These are phyloP conservation scores for Rhinatrema bivittatum DNA, from an alignment of 2,797 vertebrate genomes.

Conservation along the genomic window DNA sequence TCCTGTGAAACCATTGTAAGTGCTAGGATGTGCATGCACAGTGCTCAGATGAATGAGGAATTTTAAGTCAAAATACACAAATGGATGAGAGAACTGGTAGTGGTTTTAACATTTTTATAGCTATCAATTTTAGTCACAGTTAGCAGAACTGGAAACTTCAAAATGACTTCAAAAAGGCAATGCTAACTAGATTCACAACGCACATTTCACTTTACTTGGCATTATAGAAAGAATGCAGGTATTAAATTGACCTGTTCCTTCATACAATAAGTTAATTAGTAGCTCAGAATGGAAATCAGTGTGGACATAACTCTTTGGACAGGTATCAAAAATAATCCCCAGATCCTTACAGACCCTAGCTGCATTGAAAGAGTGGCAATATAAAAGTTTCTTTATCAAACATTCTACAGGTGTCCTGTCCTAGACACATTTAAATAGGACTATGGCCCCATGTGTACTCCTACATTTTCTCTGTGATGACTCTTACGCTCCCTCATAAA, in stretches of 20 bases:
- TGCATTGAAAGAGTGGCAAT: conserved; percentile 53
- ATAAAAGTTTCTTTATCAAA: conserved; percentile 57
- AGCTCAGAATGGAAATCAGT: conserved; percentile 60
- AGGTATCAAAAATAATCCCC: conserved; percentile 69
- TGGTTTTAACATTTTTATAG: conserved; percentile 39
- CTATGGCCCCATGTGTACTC: conserved; percentile 17
- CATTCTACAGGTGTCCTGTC: conserved; percentile 61
- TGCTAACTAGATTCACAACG: conserved; percentile 67
- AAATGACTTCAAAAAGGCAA: conserved; percentile 68
- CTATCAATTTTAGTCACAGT: conserved; percentile 65
- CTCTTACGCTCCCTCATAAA: conserved; percentile 38
- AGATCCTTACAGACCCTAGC: conserved; percentile 55
- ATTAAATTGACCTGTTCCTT: conserved; percentile 64
- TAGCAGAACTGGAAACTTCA: conserved; percentile 59
- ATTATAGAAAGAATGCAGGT: conserved; percentile 67
- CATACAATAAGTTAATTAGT: conserved; percentile 69
- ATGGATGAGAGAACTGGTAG: conserved; percentile 29
- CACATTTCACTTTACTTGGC: conserved; percentile 66
- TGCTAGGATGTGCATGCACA: conserved; percentile 7
- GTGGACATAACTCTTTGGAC: conserved; percentile 69
- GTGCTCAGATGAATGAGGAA: conserved; percentile 46
- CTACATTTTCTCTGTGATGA: conserved; percentile 19
- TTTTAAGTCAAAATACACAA: conserved; percentile 27
- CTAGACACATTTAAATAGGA: conserved; percentile 35
- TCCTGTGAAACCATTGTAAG: conserved; percentile 13